Evolutionary conservation across 2,797 vertebrate species (phyloP), one percentile per base, ranked within the genome.

Genomic region (Rhodeus uyekii): DNA sequence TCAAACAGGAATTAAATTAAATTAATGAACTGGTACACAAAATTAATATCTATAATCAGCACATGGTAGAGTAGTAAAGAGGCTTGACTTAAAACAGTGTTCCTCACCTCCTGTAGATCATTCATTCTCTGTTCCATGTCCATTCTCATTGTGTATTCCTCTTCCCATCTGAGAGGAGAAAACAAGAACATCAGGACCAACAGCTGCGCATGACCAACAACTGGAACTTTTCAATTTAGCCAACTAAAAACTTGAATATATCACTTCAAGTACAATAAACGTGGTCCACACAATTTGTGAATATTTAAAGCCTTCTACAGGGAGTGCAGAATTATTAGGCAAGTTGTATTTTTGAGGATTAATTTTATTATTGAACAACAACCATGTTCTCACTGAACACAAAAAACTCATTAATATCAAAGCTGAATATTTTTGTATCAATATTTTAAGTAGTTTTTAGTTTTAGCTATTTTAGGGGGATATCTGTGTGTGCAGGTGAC

Each of bases 51-150:
- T 32, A 9, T 6, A 3, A 44, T 12, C 6, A 29, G 46, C 10
- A 63, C 19, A 27, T 39, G 32, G 10, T 16, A 34, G 13, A 65
- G 29, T 46, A 13, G 39, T 5, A 12, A 27, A 60, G 24, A 58
- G 50, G 12, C 5, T 19, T 39, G 24, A 29, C 24, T 42, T 34
- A 44, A 39, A 46, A 46, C 42, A 13, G 42, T 50, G 64, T 38
- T 24, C 8, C 36, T 90, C 92, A 99, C 98, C 96, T 99, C 97
- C 85, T 98, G 96, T 27, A 99, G 92, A 88, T 99, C 98, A 0
- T 88, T 58, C 72, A 98, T 96, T 61, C 95, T 96, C 88, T 99
- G 96, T 38, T 99, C 95, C 87, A 99, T 92, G 89, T 99, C 97
- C 80, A 96, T 92, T 84, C 98, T 96, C 87, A 96, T 92, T 0